A percentile compares a stretch with the other conserved stretches of the same genome.
Evolutionary conservation across 2,113 vertebrate species (phyloP).

Genomic region (Oreochromis spilurus): DNA sequence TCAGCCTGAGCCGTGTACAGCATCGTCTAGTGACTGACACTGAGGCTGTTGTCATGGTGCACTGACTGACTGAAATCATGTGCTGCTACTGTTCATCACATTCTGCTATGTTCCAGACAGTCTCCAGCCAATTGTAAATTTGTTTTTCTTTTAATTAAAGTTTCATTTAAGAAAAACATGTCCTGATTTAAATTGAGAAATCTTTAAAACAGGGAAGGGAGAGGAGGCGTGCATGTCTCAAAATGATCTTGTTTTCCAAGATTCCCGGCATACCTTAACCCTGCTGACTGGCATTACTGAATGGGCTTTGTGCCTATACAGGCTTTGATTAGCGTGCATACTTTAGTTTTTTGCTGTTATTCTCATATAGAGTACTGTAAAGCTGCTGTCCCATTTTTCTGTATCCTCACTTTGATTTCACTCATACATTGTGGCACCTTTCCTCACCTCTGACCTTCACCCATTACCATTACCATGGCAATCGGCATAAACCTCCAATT

Average conservation of each 20-base stretch:
- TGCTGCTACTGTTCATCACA: neutral
- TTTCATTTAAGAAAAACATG: neutral
- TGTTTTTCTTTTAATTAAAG: neutral
- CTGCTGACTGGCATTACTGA: neutral
- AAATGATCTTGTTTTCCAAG: neutral
- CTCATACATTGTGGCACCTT: neutral
- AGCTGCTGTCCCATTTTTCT: neutral
- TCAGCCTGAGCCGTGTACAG: neutral
- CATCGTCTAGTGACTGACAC: neutral
- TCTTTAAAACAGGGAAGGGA: neutral
- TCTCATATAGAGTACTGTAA: neutral
- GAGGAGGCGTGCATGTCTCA: neutral
- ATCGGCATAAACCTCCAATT: neutral
- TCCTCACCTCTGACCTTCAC: neutral
- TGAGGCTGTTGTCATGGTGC: neutral
- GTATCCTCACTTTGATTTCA: neutral
- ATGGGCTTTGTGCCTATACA: neutral
- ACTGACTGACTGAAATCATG: neutral
- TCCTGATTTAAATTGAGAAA: neutral
- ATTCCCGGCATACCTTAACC: slow-evolving; percentile 2
- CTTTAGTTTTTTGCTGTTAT: neutral
- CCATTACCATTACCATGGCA: neutral
- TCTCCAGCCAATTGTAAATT: neutral
- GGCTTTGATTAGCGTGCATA: neutral
- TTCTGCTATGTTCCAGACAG: neutral